These are phyloP conservation scores for Neelides folsomi DNA, from an alignment of 2,888 invertebrate species.

Conservation along the genomic window DNA sequence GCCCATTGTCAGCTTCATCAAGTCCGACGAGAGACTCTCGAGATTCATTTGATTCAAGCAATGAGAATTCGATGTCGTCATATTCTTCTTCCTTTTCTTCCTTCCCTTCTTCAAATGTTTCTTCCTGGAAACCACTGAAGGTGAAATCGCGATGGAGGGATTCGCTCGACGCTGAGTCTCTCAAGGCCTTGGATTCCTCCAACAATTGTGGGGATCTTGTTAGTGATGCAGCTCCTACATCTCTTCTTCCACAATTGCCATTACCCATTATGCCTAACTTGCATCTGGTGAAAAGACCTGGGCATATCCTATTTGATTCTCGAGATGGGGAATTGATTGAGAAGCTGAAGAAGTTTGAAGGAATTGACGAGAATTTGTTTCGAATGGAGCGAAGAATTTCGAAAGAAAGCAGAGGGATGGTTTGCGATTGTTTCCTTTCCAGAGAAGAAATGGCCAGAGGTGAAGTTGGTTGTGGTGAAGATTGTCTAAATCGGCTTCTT, in stretches of 20 bases:
- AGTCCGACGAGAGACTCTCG: not conserved
- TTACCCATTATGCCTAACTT: constrained; percentile 1
- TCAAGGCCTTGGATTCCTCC: constrained; percentile 40
- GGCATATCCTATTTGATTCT: constrained; percentile 20
- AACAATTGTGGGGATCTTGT: not conserved
- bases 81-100: constrained; percentile 33
- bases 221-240: not conserved
- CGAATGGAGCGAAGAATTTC: constrained; percentile 57
- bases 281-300: constrained; percentile 16
- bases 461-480: constrained; percentile 80
- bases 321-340: constrained; percentile 42
- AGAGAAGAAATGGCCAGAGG: constrained; percentile 74
- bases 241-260: constrained; percentile 1
- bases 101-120: constrained; percentile 27
- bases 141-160: constrained; percentile 65
- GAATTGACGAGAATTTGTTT: constrained; percentile 74
- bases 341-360: constrained; percentile 59
- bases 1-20: not conserved
- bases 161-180: constrained; percentile 48
- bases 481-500: constrained; percentile 90
- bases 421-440: constrained; percentile 85
- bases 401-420: constrained; percentile 84
- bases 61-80: constrained; percentile 17
- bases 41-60: not conserved
- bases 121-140: constrained; percentile 53